Conservation (phyloP, 2,113 vertebrate genomes). For the Phalacrocorax aristotelis region DNA sequence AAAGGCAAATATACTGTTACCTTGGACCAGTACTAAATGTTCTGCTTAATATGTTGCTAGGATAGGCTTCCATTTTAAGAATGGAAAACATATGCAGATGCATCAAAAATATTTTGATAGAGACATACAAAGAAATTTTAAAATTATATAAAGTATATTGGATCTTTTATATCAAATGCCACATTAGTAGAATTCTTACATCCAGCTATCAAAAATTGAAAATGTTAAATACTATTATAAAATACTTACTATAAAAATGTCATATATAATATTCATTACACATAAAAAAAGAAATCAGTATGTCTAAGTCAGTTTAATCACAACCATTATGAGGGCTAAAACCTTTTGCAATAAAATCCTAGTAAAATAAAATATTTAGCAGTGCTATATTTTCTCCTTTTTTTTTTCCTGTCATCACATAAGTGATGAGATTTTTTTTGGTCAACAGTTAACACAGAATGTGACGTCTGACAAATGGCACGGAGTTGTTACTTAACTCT, state of each 20-base stretch:
- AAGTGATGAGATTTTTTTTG: slow-evolving; percentile 7
- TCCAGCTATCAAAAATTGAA: slow-evolving; percentile 68
- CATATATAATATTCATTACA: slow-evolving; percentile 78
- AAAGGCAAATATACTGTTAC: background rate
- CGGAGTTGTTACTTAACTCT: background rate
- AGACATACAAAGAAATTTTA: slow-evolving; percentile 41
- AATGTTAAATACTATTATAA: slow-evolving; percentile 74
- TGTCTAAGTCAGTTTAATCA: slow-evolving; percentile 73
- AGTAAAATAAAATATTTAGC: slow-evolving; percentile 73
- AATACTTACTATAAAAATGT: slow-evolving; percentile 71
- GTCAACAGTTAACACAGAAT: background rate
- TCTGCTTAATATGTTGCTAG: slow-evolving; percentile 1
- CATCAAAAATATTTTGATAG: slow-evolving; percentile 67
- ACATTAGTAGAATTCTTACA: slow-evolving; percentile 54
- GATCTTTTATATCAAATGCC: slow-evolving; percentile 42
- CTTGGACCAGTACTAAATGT: slow-evolving; percentile 8
- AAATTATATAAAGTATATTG: slow-evolving; percentile 32
- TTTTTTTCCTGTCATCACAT: slow-evolving; percentile 26
- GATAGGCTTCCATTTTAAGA: slow-evolving; percentile 39
- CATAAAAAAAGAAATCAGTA: slow-evolving; percentile 76
- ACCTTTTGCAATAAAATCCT: slow-evolving; percentile 71
- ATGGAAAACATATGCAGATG: slow-evolving; percentile 8
- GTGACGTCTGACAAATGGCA: background rate
- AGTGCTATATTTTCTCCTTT: slow-evolving; percentile 57
- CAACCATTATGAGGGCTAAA: slow-evolving; percentile 70